A percentile compares a stretch with the other conserved stretches of the same genome.
Conservation (phyloP, 2,797 vertebrate species). For the Melanotaenia boesemani region DNA sequence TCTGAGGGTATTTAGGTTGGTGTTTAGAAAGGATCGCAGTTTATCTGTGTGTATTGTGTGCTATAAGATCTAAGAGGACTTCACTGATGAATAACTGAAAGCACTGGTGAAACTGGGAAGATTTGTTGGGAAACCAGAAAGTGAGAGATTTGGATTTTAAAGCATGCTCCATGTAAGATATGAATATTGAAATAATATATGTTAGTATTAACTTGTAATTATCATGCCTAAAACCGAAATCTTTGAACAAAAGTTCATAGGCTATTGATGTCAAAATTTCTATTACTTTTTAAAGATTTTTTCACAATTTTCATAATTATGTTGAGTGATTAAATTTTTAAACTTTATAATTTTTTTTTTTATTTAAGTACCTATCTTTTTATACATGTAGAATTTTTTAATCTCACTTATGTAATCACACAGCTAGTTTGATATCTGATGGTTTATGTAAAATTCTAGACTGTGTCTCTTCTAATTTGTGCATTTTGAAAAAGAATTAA, state of each 20-base stretch:
- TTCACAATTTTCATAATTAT: conserved; percentile 74
- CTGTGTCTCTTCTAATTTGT: conserved; percentile 68
- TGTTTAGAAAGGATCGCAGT: conserved; percentile 29
- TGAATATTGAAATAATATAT: conserved; percentile 84
- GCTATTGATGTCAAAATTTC: conserved; percentile 73
- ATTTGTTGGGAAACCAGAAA: conserved; percentile 64
- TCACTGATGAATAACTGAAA: conserved; percentile 38
- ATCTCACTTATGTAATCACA: conserved; percentile 80
- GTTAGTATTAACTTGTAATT: conserved; percentile 65
- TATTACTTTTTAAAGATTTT: conserved; percentile 68
- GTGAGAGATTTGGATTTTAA: conserved; percentile 63
- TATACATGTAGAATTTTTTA: conserved; percentile 79
- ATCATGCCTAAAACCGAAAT: conserved; percentile 60
- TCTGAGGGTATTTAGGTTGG: conserved; percentile 47
- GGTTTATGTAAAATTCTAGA: conserved; percentile 72
- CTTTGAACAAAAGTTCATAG: conserved; percentile 58
- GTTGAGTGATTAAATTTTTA: conserved; percentile 72
- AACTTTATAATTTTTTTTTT: conserved; percentile 76
- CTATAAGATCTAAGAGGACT: conserved; percentile 35
- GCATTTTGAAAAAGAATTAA: conserved; percentile 67
- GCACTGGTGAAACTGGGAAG: conserved; percentile 30
- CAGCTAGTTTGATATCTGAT: conserved; percentile 69
- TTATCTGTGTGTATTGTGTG: conserved; percentile 54
- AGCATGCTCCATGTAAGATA: conserved; percentile 74
- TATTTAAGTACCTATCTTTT: conserved; percentile 80